Percentiles rank a stretch among this genome's conserved stretches.
phyloP scores from a whole-genome alignment of 2,797 vertebrate genomes.

The Sciaenops ocellatus region DNA sequence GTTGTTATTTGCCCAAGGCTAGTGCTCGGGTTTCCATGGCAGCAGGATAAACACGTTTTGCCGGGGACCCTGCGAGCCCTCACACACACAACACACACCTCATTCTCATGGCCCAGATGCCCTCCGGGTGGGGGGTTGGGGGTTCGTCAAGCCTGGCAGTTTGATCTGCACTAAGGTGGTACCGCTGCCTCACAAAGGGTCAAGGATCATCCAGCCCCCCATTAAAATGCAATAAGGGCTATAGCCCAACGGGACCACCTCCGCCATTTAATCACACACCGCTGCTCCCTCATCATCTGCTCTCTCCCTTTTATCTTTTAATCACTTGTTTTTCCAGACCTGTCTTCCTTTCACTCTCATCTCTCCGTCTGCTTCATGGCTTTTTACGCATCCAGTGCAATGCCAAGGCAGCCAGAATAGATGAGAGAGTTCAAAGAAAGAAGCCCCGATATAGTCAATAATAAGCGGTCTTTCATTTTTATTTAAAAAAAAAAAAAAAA shows the following conservation, averaged over 20 bases:
- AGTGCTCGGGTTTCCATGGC: slow-evolving; percentile 74
- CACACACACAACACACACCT: slow-evolving; percentile 42
- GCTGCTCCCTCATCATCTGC: slow-evolving; percentile 64
- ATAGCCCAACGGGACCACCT: slow-evolving; percentile 56
- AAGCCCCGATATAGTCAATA: slow-evolving; percentile 62
- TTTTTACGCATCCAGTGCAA: slow-evolving; percentile 55
- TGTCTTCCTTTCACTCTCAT: slow-evolving; percentile 61
- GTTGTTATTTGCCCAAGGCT: slow-evolving; percentile 78
- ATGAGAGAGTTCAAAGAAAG: slow-evolving; percentile 75
- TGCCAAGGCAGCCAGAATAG: slow-evolving; percentile 57
- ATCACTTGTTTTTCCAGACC: slow-evolving; percentile 68
- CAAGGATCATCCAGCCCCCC: slow-evolving; percentile 73
- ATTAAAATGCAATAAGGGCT: slow-evolving; percentile 81
- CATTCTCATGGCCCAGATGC: slow-evolving; percentile 57
- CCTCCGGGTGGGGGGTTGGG: slow-evolving; percentile 26
- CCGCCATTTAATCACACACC: slow-evolving; percentile 74
- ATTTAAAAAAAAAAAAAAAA: slow-evolving; percentile 61
- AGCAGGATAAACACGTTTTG: slow-evolving; percentile 79
- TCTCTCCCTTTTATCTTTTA: slow-evolving; percentile 75
- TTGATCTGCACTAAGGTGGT: slow-evolving; percentile 73
- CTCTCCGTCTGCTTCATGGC: slow-evolving; percentile 52
- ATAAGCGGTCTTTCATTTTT: slow-evolving; percentile 65
- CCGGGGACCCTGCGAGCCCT: slow-evolving; percentile 61
- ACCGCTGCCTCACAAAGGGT: slow-evolving; percentile 61
- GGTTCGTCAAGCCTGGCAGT: slow-evolving; percentile 50